A percentile compares a stretch with the other conserved stretches of the same genome.
Evolutionary conservation across 2,888 invertebrate species (phyloP).

Genomic region (Phortica magna): DNA sequence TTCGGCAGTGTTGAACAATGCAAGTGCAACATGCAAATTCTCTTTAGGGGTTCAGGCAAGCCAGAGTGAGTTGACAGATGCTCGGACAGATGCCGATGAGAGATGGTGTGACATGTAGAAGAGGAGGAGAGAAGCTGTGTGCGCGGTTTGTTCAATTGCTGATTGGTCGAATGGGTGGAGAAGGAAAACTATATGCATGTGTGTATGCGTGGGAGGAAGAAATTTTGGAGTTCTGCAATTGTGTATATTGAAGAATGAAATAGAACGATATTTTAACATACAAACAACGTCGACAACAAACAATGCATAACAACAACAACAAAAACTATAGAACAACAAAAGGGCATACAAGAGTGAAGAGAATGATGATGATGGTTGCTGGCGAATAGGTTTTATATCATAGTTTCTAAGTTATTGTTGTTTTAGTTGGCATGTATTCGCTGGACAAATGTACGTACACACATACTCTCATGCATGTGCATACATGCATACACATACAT

Average conservation of each 20-base stretch:
- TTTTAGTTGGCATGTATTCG: slow-evolving; percentile 32
- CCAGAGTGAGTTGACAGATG: neutral
- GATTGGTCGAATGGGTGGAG: neutral
- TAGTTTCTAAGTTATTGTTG: slow-evolving; percentile 30
- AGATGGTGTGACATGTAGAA: neutral
- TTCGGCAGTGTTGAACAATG: slow-evolving; percentile 10
- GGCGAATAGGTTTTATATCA: slow-evolving; percentile 15
- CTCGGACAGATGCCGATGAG: neutral
- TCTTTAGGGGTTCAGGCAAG: neutral
- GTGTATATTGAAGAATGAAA: slow-evolving; percentile 33
- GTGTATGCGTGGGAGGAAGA: neutral
- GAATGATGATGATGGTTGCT: neutral
- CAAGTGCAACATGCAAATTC: slow-evolving; percentile 18
- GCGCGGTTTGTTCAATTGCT: neutral
- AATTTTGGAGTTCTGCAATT: slow-evolving; percentile 10
- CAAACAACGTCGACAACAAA: slow-evolving; percentile 29
- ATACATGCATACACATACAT: neutral
- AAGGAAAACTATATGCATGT: neutral
- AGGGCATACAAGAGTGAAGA: slow-evolving; percentile 33
- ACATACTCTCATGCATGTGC: slow-evolving; percentile 9
- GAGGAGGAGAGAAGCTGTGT: neutral
- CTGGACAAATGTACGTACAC: slow-evolving; percentile 18
- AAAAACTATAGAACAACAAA: slow-evolving; percentile 34
- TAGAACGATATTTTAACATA: slow-evolving; percentile 41
- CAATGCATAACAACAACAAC: slow-evolving; percentile 30